A percentile compares a stretch with the other conserved stretches of the same genome.
Evolutionary conservation across 2,888 invertebrate genomes (phyloP).

Genomic region (Xanthia togata): DNA sequence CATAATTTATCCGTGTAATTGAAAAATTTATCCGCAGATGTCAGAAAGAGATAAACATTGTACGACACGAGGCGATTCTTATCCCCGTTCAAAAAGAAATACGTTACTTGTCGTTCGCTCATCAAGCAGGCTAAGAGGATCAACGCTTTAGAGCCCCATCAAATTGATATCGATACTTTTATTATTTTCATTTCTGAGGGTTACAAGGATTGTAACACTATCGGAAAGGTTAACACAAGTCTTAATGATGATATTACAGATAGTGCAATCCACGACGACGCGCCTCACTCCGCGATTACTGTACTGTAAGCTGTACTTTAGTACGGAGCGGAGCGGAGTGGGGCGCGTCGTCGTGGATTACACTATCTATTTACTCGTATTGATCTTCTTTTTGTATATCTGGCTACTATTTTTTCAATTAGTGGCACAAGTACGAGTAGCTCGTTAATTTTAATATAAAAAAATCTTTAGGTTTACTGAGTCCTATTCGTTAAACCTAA

Average conservation of each 20-base stretch:
- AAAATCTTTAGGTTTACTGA: background rate
- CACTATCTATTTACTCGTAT: too few species aligned
- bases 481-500: background rate
- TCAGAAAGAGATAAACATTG: conserved; percentile 40
- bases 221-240: conserved; percentile 3
- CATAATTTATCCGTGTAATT: background rate
- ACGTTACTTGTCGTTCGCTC: conserved; percentile 67
- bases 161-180: conserved; percentile 40
- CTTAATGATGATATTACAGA: conserved; percentile 26
- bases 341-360: too few species aligned
- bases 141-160: conserved; percentile 28
- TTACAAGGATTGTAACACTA: conserved; percentile 9
- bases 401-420: conserved; percentile 8
- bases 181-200: conserved; percentile 42
- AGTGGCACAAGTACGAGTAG: background rate
- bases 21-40: background rate
- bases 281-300: too few species aligned
- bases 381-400: too few species aligned
- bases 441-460: conserved; percentile 3
- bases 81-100: conserved; percentile 63
- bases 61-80: conserved; percentile 27
- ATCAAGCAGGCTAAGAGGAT: conserved; percentile 65
- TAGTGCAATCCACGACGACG: too few species aligned
- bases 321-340: too few species aligned
- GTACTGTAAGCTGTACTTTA: too few species aligned